Evolutionary conservation across 2,797 vertebrate species (phyloP).

Genomic region (Paratrypauchen microcephalus): DNA sequence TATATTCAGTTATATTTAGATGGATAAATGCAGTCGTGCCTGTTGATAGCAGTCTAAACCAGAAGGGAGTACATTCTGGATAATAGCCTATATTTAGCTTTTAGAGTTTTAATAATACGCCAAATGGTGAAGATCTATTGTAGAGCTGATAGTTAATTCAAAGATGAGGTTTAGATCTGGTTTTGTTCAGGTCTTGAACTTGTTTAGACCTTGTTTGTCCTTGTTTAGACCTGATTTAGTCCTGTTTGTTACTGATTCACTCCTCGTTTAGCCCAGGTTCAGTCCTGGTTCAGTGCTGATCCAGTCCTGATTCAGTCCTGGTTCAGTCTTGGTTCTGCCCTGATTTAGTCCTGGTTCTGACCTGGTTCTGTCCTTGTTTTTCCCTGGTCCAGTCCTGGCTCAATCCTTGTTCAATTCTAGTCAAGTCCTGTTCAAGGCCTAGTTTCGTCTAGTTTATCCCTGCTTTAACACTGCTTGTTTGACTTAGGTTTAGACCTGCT

Average conservation of each 20-base stretch:
- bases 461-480: no score
- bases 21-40: not conserved
- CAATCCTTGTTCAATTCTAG: not conserved
- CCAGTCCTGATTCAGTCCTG: no score
- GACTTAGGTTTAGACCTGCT: not conserved
- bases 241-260: no score
- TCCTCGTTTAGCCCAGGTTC: no score
- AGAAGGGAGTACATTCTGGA: not conserved
- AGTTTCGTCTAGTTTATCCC: not conserved
- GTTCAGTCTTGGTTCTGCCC: no score
- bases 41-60: not conserved
- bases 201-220: not conserved
- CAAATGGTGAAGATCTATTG: not conserved
- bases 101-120: not conserved
- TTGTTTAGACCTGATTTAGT: no score
- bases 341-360: no score
- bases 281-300: no score
- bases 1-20: slow-evolving; percentile 2
- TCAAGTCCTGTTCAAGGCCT: not conserved
- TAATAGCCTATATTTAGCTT: not conserved
- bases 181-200: not conserved
- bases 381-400: not conserved
- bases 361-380: not conserved
- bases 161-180: no score
- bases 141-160: no score